Evolutionary conservation across 2,888 invertebrate genomes (phyloP).

Genomic region (Leucoma salicis): DNA sequence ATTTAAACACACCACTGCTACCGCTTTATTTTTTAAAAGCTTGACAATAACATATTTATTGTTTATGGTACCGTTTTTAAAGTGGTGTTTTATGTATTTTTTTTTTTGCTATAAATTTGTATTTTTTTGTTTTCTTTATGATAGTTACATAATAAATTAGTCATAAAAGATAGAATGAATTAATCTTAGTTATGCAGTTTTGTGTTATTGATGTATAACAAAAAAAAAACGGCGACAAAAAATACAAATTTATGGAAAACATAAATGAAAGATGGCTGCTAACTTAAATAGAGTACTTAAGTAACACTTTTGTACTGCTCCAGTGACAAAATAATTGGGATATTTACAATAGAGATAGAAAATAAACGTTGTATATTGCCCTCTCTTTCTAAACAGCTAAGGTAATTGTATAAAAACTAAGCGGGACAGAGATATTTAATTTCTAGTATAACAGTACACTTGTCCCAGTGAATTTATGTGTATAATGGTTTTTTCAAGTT

Average conservation of each 20-base stretch:
- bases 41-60: conserved; percentile 34
- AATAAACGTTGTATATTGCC: background rate
- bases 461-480: too few relatives aligned
- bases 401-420: background rate
- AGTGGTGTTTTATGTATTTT: conserved; percentile 35
- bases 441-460: too few relatives aligned
- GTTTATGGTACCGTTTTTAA: conserved; percentile 16
- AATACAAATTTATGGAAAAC: conserved; percentile 34
- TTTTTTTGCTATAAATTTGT: conserved; percentile 2
- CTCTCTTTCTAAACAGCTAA: background rate
- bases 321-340: conserved; percentile 42
- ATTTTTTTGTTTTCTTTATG: conserved; percentile 1
- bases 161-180: too few relatives aligned
- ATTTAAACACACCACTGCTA: conserved; percentile 46
- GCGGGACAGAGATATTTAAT: background rate
- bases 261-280: conserved; percentile 50
- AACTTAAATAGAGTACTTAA: conserved; percentile 67
- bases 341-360: background rate
- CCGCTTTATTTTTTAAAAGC: conserved; percentile 33
- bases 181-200: too few relatives aligned
- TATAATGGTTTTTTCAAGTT: too few relatives aligned
- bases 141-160: too few relatives aligned
- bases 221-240: too few relatives aligned
- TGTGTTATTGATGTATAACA: too few relatives aligned
- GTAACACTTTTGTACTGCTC: conserved; percentile 48